phyloP scores from a whole-genome alignment of 37 sponge, comb jelly and placozoan genomes.

The Agelas oroides region DNA sequence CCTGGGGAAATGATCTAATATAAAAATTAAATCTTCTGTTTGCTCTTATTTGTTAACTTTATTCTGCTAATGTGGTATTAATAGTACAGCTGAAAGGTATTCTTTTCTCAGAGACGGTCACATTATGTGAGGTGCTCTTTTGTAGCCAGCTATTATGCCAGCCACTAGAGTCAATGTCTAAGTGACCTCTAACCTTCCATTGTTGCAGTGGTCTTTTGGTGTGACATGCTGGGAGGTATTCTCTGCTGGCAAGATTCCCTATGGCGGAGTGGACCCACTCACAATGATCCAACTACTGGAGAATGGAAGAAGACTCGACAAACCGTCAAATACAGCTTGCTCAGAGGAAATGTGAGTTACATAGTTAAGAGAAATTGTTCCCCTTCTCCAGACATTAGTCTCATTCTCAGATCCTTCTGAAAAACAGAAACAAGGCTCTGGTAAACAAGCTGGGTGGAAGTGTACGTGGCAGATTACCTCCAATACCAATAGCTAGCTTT shows the following conservation, averaged over 20 bases:
- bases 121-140: not conserved
- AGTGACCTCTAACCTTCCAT: not conserved
- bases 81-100: no score
- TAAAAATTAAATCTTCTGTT: no score
- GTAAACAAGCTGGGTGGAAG: no score
- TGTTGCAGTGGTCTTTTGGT: not conserved
- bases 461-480: no score
- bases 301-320: conserved; percentile 13
- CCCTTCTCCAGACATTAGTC: no score
- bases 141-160: not conserved
- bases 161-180: no score
- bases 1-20: no score
- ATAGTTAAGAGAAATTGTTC: not conserved
- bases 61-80: no score
- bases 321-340: conserved; percentile 16
- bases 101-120: not conserved
- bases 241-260: conserved; percentile 9
- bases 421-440: no score
- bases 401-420: not conserved
- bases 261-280: conserved; percentile 1
- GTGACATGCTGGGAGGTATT: conserved; percentile 28
- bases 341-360: conserved; percentile 17
- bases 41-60: no score
- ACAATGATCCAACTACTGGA: not conserved
- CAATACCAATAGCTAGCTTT: no score